Evolutionary conservation across 37 sponge, comb jelly and placozoan species (phyloP).

Genomic region (Mnemiopsis leidyi): DNA sequence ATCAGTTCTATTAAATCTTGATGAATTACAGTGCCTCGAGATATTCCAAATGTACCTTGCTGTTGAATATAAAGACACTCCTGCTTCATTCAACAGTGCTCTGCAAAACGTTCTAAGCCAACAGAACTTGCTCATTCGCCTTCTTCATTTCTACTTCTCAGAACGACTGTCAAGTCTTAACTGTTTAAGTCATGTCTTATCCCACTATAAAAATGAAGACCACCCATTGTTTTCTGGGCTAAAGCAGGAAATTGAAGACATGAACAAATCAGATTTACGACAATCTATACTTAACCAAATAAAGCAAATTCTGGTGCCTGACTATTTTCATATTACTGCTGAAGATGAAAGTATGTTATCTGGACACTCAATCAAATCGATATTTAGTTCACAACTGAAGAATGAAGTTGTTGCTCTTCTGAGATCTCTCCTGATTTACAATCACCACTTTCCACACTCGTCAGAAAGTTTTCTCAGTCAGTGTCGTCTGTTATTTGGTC

Average conservation of each 20-base stretch:
- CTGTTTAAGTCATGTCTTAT: conserved; percentile 8
- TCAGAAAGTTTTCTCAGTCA: conserved; percentile 2
- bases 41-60: conserved; percentile 51
- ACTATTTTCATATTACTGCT: conserved; percentile 29
- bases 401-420: conserved; percentile 6
- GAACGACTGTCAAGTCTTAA: conserved; percentile 44
- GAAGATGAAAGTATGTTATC: conserved; percentile 62
- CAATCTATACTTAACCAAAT: conserved; percentile 6
- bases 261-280: neutral
- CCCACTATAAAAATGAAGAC: conserved; percentile 50
- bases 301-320: conserved; percentile 2
- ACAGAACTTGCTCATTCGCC: conserved; percentile 30
- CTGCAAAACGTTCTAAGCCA: conserved; percentile 31
- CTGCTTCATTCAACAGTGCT: conserved; percentile 33
- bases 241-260: conserved; percentile 18
- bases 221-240: conserved; percentile 42
- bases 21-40: conserved; percentile 49
- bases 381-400: neutral
- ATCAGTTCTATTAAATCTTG: conserved; percentile 47
- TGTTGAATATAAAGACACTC: conserved; percentile 42
- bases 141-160: conserved; percentile 54
- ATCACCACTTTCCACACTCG: conserved; percentile 42
- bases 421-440: conserved; percentile 30
- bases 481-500: neutral
- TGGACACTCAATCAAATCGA: neutral